Evolutionary conservation across 2,797 vertebrate species (phyloP).

Genomic region (Hyperoplus immaculatus): DNA sequence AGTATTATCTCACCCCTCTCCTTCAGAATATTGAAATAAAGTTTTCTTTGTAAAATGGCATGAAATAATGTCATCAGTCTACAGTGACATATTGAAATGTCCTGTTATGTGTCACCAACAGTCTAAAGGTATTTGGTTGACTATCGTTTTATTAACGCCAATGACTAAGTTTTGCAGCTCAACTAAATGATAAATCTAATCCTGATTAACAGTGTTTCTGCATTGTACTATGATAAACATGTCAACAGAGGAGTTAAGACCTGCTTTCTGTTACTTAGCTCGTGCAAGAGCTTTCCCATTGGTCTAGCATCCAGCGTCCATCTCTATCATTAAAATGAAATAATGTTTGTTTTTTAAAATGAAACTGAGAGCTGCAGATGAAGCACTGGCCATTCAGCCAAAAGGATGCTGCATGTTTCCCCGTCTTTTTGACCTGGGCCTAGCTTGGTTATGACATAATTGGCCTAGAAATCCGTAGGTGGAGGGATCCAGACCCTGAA

Average conservation of each 20-base stretch:
- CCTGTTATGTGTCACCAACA: not conserved
- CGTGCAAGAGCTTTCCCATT: not conserved
- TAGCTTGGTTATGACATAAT: not conserved
- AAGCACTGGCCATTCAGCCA: not conserved
- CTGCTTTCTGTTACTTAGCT: not conserved
- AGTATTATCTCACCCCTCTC: not conserved
- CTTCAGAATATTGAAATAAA: not conserved
- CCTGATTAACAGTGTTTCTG: not conserved
- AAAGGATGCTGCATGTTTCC: not conserved
- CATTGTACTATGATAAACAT: not conserved
- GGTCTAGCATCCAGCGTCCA: not conserved
- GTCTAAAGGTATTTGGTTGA: not conserved
- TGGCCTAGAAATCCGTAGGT: not conserved
- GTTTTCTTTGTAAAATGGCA: not conserved
- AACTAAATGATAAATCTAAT: not conserved
- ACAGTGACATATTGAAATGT: no score
- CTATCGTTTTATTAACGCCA: not conserved
- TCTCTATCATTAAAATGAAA: conserved; percentile 3
- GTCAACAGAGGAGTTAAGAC: not conserved
- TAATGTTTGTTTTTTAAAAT: not conserved
- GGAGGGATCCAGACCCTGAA: not conserved
- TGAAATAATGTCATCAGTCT: not conserved
- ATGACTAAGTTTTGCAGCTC: not conserved
- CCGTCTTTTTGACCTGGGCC: not conserved
- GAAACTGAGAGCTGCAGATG: not conserved